Percentiles rank a stretch among this genome's conserved stretches.
These are phyloP conservation scores for Synanthedon vespiformis DNA, from an alignment of 2,888 invertebrate species.

Conservation along the genomic window DNA sequence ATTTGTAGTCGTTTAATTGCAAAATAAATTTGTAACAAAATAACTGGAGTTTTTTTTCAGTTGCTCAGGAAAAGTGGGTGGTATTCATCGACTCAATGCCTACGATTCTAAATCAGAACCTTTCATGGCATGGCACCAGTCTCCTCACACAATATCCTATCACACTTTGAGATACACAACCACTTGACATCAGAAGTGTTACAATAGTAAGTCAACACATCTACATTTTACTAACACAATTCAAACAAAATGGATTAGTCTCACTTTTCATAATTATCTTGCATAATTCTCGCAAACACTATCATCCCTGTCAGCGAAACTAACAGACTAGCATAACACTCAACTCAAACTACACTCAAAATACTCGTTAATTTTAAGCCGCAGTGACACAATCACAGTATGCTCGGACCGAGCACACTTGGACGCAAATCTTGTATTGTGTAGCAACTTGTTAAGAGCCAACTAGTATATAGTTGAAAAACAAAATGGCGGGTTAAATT, in stretches of 20 bases:
- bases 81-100: constrained; percentile 67
- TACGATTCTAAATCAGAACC: constrained; percentile 68
- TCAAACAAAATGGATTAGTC: constrained; percentile 15
- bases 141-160: constrained; percentile 64
- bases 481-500: too few species aligned
- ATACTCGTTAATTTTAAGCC: constrained; percentile 8
- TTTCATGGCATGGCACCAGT: constrained; percentile 71
- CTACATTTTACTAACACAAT: constrained; percentile 20
- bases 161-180: constrained; percentile 36
- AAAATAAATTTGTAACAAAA: constrained; percentile 47
- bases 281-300: constrained; percentile 66
- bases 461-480: too few species aligned
- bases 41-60: constrained; percentile 44
- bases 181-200: not conserved
- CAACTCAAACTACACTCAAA: constrained; percentile 31
- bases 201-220: not conserved
- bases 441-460: too few species aligned
- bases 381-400: too few species aligned
- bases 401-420: too few species aligned
- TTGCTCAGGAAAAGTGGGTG: constrained; percentile 67
- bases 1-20: constrained; percentile 41
- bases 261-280: constrained; percentile 35
- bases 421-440: too few species aligned
- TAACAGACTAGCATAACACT: constrained; percentile 57
- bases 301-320: constrained; percentile 66